A percentile compares a stretch with the other conserved stretches of the same genome.
Conservation (phyloP, 2,797 vertebrate genomes). For the Onychomys leucogaster region DNA sequence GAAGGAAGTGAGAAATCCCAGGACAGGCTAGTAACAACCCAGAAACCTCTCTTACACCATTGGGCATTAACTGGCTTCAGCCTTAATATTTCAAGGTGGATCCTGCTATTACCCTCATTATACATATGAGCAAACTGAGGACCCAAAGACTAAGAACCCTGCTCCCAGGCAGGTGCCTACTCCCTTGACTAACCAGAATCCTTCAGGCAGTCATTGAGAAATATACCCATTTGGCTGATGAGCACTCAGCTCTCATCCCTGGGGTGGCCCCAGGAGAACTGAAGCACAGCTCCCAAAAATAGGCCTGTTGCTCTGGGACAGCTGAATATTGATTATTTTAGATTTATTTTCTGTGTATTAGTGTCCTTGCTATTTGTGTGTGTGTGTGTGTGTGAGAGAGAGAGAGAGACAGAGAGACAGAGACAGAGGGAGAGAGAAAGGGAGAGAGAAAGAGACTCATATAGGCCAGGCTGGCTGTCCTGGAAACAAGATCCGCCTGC, state of each 20-base stretch:
- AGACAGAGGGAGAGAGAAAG: too few species aligned
- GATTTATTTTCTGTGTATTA: background rate
- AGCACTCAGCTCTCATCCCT: background rate
- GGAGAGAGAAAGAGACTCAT: background rate
- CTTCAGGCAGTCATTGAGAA: background rate
- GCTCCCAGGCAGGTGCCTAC: background rate
- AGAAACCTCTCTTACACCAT: background rate
- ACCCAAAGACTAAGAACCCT: background rate
- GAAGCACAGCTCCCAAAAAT: background rate
- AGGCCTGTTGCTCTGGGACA: background rate
- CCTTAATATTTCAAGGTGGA: background rate
- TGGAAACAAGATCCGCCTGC: background rate
- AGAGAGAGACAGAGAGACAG: too few species aligned
- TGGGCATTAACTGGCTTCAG: background rate
- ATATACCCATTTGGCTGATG: background rate
- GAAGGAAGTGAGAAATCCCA: background rate
- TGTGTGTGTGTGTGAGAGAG: too few species aligned
- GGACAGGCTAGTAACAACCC: background rate
- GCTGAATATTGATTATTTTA: background rate
- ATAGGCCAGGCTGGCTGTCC: background rate
- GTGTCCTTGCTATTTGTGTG: background rate
- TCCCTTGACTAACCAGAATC: background rate
- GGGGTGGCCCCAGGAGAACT: background rate
- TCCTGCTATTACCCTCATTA: background rate
- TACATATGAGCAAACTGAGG: slow-evolving; percentile 9